Evolutionary conservation across 1,140 invertebrate genomes (phyloP).

Genomic region (Meloidogyne floridensis): DNA sequence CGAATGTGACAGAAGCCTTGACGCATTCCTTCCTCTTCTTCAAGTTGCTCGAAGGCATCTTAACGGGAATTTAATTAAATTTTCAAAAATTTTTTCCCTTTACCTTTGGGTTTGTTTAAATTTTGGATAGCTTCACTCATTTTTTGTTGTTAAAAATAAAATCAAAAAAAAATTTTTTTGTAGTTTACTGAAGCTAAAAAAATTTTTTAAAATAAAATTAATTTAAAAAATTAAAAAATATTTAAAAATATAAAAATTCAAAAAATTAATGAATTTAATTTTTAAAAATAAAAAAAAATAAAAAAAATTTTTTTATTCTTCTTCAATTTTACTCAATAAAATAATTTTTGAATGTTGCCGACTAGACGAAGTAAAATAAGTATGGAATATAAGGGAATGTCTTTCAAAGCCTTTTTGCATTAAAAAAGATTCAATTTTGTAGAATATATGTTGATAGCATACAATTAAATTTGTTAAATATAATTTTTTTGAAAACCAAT

Average conservation of each 20-base stretch:
- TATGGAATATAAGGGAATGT: constrained; percentile 29
- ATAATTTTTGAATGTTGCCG: constrained; percentile 31
- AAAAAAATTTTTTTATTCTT: not conserved
- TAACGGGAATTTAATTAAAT: constrained; percentile 29
- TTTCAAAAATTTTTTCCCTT: constrained; percentile 20
- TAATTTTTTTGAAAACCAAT: constrained; percentile 28
- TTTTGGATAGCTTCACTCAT: constrained; percentile 51
- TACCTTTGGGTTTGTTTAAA: constrained; percentile 65
- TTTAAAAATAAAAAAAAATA: not conserved
- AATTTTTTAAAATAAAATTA: not conserved
- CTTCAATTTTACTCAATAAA: constrained; percentile 8
- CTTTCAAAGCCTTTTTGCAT: constrained; percentile 30
- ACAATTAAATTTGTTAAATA: constrained; percentile 27
- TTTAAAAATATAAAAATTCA: not conserved
- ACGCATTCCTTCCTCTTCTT: constrained; percentile 63
- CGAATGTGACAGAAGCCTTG: constrained; percentile 80
- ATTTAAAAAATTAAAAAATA: not conserved
- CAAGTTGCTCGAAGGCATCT: constrained; percentile 66
- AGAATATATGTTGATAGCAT: constrained; percentile 39
- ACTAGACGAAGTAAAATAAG: constrained; percentile 28
- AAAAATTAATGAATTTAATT: not conserved
- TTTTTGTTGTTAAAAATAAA: constrained; percentile 18
- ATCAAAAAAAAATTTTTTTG: not conserved
- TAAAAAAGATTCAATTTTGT: constrained; percentile 33
- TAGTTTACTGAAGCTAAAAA: not conserved